Conservation (phyloP, 2,888 invertebrate species). For the Polietes domitor region DNA sequence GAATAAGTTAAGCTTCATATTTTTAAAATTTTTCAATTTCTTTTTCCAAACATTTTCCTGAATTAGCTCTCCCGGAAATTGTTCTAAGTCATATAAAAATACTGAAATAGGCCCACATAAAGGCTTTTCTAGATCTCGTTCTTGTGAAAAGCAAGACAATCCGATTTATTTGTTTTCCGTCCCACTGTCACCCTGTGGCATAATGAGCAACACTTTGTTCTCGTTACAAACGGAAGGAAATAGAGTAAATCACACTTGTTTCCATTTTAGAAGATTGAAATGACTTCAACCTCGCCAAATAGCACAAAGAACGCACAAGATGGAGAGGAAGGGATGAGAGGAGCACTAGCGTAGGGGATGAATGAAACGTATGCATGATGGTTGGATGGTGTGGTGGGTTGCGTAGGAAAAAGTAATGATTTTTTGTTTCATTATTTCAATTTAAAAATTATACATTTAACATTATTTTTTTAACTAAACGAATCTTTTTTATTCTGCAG, state of each 20-base stretch:
- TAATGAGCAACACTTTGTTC: conserved; percentile 48
- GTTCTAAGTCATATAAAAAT: too few relatives aligned
- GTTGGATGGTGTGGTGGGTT: too few relatives aligned
- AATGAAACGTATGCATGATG: conserved; percentile 2
- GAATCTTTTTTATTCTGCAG: conserved; percentile 30
- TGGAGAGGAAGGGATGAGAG: neutral
- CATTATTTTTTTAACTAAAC: conserved; percentile 52
- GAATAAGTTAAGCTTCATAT: too few relatives aligned
- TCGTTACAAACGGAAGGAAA: conserved; percentile 28
- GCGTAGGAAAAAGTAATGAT: conserved; percentile 16
- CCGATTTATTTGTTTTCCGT: neutral
- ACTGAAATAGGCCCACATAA: too few relatives aligned
- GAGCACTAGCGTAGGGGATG: neutral
- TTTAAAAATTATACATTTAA: conserved; percentile 58
- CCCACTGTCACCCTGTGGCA: conserved; percentile 22
- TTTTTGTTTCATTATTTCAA: conserved; percentile 45
- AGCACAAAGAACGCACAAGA: neutral
- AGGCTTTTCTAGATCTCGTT: too few relatives aligned
- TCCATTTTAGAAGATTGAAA: conserved; percentile 48
- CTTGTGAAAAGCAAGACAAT: too few relatives aligned
- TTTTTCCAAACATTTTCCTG: too few relatives aligned
- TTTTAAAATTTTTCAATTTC: too few relatives aligned
- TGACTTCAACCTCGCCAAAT: neutral
- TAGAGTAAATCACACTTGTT: conserved; percentile 48
- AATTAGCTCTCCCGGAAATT: too few relatives aligned